These are phyloP conservation scores for Prionailurus viverrinus DNA, from an alignment of 2,113 vertebrate genomes.

Conservation along the genomic window DNA sequence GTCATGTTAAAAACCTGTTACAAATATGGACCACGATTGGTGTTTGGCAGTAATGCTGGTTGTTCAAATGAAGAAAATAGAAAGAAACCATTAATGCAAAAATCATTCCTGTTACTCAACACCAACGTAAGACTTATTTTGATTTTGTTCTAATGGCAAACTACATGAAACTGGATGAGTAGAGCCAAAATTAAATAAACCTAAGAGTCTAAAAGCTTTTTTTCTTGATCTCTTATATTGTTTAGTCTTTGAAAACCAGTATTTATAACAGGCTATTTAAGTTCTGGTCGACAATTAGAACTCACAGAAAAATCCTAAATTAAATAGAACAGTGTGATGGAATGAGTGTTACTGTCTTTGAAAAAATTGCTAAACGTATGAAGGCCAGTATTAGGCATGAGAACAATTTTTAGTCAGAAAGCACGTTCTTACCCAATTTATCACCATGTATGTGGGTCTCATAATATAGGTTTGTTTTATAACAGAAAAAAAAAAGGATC, in stretches of 20 bases:
- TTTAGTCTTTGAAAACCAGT: conserved; percentile 71
- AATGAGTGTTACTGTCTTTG: conserved; percentile 34
- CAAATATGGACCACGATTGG: conserved; percentile 89
- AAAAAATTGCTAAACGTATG: background rate
- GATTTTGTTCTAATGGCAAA: conserved; percentile 67
- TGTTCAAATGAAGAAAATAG: conserved; percentile 87
- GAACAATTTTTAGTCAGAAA: conserved; percentile 36
- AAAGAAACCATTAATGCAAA: conserved; percentile 84
- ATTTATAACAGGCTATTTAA: conserved; percentile 42
- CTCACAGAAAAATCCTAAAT: conserved; percentile 50
- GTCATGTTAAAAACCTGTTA: conserved; percentile 91
- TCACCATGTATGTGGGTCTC: background rate
- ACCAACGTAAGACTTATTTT: conserved; percentile 61
- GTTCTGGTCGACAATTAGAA: conserved; percentile 45
- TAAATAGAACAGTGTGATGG: conserved; percentile 36
- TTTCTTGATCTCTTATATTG: conserved; percentile 47
- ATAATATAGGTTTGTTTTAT: background rate
- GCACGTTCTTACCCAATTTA: conserved; percentile 40
- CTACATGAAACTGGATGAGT: conserved; percentile 41
- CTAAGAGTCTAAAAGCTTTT: conserved; percentile 63
- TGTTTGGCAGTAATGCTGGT: conserved; percentile 93
- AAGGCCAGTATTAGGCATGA: conserved; percentile 4
- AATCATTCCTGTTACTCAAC: conserved; percentile 71
- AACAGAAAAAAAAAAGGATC: conserved; percentile 47
- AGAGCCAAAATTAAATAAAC: conserved; percentile 69